Base-by-base conservation (phyloP, 2,888 invertebrate genomes). In the Sclerodermus sp. region DNA sequence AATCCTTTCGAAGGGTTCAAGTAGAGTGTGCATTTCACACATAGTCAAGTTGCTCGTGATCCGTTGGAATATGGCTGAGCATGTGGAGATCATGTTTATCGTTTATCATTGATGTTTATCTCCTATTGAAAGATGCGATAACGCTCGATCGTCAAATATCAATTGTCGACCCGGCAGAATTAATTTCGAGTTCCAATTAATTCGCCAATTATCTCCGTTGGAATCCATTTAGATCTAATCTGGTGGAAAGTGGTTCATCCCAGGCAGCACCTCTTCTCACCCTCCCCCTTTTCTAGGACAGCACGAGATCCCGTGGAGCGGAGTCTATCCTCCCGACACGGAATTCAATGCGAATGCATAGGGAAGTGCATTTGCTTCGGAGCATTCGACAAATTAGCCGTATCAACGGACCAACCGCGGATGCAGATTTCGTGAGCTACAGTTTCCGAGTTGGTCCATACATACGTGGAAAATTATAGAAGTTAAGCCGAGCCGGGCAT, bases 221-320 rank as follows among this genome's bases (percentile, higher is more conserved):
- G 52, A 64, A 61, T 66, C 66, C 60, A 67, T 64, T 70, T 65
- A 62, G 68, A 67, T 66, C 60, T 69, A 68, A 68, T 67, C 67
- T 59, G 60, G 49, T 58, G 49, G 68, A 52, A 63, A 58, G 58
- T 56, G 51, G 58, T 49, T 53, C 57, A 36, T 44, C 43, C 51
- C 43, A 5, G 8, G 3, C 23, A 23, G 23, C 23, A 3, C 23
- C 23, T 23, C 23, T 8, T 23, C 23, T 8, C 37, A 16, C 34
- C 45, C 23, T 6, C 37, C 17, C 45, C 23, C 15, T 13, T 36
- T 23, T 18, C n/a, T n/a, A n/a, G n/a, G n/a, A n/a, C n/a, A n/a
- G n/a, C n/a, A n/a, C n/a, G n/a, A n/a, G n/a, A n/a, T n/a, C n/a
- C n/a, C n/a, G n/a, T n/a, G n/a, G n/a, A n/a, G n/a, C n/a, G n/a